Conservation (phyloP, 2,888 invertebrate species). For the Scelioninae gen. 1 region DNA sequence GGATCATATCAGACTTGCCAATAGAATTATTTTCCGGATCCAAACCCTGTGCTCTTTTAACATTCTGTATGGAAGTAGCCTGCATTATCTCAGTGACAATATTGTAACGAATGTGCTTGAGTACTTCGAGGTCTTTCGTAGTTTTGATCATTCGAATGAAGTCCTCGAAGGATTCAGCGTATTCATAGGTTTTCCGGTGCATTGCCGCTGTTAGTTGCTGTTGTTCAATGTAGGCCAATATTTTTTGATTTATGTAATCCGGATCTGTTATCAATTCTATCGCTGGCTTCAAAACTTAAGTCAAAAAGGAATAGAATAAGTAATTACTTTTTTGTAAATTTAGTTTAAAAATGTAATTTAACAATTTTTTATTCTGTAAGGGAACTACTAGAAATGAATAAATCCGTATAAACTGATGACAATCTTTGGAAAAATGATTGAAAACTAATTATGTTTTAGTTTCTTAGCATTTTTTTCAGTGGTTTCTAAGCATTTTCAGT, state of each 20-base stretch:
- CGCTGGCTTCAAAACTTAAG: constrained; percentile 90
- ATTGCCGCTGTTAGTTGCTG: constrained; percentile 91
- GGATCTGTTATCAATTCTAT: constrained; percentile 94
- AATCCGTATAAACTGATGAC: no score
- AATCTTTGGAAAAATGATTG: no score
- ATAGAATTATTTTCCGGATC: constrained; percentile 87
- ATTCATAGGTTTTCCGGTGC: constrained; percentile 92
- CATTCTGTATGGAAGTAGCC: constrained; percentile 95
- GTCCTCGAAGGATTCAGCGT: constrained; percentile 95
- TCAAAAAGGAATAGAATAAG: background rate
- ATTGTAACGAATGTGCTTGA: constrained; percentile 93
- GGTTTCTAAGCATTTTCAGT: no score
- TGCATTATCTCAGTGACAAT: constrained; percentile 97
- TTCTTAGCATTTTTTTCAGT: no score
- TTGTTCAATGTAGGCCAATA: constrained; percentile 92
- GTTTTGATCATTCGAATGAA: constrained; percentile 93
- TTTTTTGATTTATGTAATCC: constrained; percentile 95
- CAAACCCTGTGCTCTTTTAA: constrained; percentile 93
- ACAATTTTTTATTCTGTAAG: no score
- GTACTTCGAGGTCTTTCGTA: constrained; percentile 91
- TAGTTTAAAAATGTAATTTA: no score
- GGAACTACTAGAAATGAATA: no score
- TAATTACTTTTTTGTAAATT: background rate
- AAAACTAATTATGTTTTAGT: no score
- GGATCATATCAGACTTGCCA: constrained; percentile 90